Conservation (phyloP, 2,888 invertebrate genomes). For the Sarcophaga rosellei region DNA sequence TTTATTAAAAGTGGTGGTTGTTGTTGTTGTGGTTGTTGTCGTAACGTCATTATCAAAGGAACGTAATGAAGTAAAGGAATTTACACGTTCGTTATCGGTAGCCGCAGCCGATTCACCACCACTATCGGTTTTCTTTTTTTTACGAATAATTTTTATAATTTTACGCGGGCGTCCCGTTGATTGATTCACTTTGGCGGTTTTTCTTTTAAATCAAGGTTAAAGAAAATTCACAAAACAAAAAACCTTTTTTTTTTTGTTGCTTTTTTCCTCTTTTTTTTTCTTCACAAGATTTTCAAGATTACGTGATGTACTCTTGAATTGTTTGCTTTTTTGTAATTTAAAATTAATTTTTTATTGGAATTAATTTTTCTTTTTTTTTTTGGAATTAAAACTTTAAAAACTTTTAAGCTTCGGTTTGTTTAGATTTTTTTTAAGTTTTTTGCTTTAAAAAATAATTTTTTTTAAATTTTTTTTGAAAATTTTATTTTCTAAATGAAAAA, state of each 20-base stretch:
- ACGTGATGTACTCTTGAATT: slow-evolving; percentile 48
- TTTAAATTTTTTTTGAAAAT: slow-evolving; percentile 37
- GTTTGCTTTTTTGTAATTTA: slow-evolving; percentile 1
- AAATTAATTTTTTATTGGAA: too few relatives aligned
- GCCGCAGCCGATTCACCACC: slow-evolving; percentile 64
- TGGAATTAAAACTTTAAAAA: neutral
- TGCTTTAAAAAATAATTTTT: neutral
- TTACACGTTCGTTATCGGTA: slow-evolving; percentile 71
- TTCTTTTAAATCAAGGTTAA: slow-evolving; percentile 28
- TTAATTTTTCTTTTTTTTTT: neutral
- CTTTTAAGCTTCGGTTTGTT: neutral
- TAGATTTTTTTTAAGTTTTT: slow-evolving; percentile 32
- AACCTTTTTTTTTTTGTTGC: neutral
- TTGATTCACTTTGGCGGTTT: slow-evolving; percentile 72
- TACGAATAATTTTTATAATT: slow-evolving; percentile 74
- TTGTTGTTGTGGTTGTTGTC: slow-evolving; percentile 37
- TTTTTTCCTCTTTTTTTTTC: neutral
- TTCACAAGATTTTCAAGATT: slow-evolving; percentile 17
- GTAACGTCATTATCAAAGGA: slow-evolving; percentile 64
- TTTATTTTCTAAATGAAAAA: slow-evolving; percentile 31
- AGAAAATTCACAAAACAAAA: neutral
- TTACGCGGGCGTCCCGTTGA: slow-evolving; percentile 75
- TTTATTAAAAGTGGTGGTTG: slow-evolving; percentile 44
- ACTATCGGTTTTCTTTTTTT: slow-evolving; percentile 73
- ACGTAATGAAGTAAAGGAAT: slow-evolving; percentile 69